Base-by-base conservation (phyloP, 2,113 vertebrate genomes). In the Podarcis cretensis region DNA sequence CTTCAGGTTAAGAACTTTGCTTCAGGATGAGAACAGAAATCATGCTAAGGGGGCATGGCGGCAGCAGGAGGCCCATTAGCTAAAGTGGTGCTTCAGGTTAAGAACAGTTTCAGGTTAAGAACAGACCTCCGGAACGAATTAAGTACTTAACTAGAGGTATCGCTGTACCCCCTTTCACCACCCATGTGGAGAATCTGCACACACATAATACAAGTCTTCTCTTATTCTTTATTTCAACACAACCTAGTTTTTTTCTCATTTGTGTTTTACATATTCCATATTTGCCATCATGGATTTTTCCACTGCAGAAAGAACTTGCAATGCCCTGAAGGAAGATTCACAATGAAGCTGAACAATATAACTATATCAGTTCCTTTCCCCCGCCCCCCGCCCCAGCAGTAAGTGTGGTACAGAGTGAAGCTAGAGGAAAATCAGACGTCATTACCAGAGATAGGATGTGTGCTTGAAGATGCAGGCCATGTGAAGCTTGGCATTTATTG, bases 31-130 rank as follows among this genome's bases (percentile, higher is more conserved):
- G 40, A 40, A 40, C 40, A 40, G 40, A 40, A 40, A 40, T 40
- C 40, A 1, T 40, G 37, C 37, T 40, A 3, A 2, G 3, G 37
- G 3, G 37, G 37, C 37, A 4, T 1, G 40, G 40, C 5, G 1
- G 40, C 40, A 40, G 40, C 40, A 40, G 40, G 40, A 40, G 40
- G 5, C 40, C 40, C 40, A 40, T 40, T 5, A 40, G 40, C 40
- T 40, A 40, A 40, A 40, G 40, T 40, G 1, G 40, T 40, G 40
- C 40, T 40, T 40, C 40, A 40, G 37, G 37, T 40, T 40, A 40
- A 40, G 37, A 40, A 40, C 3, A 40, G 40, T 40, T 40, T 40
- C 40, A 40, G 40, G 40, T 40, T 40, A 40, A 40, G 40, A 40
- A 40, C 1, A 1, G 40, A 40, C 40, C 40, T 40, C 40, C 40